These are phyloP conservation scores for Malurus elegans DNA, from an alignment of 2,113 vertebrate genomes.

Conservation along the genomic window DNA sequence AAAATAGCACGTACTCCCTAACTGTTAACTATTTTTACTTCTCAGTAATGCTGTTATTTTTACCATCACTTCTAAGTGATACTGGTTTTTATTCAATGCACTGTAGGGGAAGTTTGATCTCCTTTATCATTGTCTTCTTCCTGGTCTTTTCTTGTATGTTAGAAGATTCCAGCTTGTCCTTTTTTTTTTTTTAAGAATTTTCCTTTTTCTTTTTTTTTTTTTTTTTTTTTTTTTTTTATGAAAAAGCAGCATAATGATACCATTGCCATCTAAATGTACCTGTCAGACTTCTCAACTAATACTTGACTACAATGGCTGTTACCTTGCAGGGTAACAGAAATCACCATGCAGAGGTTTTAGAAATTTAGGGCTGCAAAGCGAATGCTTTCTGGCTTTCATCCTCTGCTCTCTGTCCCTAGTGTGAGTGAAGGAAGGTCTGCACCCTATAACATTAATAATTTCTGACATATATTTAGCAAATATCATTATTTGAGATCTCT, in stretches of 20 bases:
- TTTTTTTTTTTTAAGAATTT: neutral
- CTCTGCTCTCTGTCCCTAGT: neutral
- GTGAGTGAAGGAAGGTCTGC: neutral
- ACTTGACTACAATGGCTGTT: neutral
- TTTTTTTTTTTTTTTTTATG: neutral
- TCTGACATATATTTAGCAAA: slow-evolving; percentile 25
- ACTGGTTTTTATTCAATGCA: accelerated
- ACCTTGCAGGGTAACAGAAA: neutral
- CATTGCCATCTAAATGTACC: neutral
- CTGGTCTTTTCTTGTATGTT: neutral
- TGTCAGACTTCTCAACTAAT: neutral
- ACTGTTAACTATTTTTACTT: neutral
- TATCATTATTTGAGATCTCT: slow-evolving; percentile 17
- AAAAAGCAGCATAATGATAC: neutral
- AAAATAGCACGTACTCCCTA: neutral
- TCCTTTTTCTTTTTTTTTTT: neutral
- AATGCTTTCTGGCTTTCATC: neutral
- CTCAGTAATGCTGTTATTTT: neutral
- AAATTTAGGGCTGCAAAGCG: neutral
- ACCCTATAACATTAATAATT: slow-evolving; percentile 22
- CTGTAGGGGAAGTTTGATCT: neutral
- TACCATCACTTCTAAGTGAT: neutral
- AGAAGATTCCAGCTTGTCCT: neutral
- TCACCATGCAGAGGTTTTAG: neutral
- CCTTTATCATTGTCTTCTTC: neutral